Evolutionary conservation across 2,888 invertebrate genomes (phyloP).

Genomic region (Biston betularia): DNA sequence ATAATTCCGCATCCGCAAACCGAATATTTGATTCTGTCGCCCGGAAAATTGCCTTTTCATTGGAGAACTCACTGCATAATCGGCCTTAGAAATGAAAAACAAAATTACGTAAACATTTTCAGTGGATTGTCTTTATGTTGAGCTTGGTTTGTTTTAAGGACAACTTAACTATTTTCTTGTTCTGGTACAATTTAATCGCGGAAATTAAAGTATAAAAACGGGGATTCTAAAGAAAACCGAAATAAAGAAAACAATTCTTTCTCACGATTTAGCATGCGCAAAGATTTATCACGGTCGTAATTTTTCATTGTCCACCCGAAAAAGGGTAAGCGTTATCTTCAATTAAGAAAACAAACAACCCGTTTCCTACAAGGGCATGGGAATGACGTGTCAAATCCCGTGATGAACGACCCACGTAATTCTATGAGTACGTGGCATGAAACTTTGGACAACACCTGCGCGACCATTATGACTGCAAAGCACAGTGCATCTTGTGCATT

Average conservation of each 20-base stretch:
- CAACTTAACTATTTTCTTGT: conserved; percentile 4
- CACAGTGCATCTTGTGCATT: background rate
- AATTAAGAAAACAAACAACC: conserved; percentile 59
- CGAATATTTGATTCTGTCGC: conserved; percentile 42
- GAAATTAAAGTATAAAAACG: background rate
- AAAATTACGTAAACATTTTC: conserved; percentile 27
- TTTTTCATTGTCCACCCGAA: conserved; percentile 44
- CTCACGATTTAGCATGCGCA: conserved; percentile 23
- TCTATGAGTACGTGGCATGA: conserved; percentile 66
- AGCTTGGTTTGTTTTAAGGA: conserved; percentile 4
- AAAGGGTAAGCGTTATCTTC: conserved; percentile 47
- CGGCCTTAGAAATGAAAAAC: conserved; percentile 28
- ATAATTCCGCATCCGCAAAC: conserved; percentile 39
- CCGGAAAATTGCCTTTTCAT: conserved; percentile 42
- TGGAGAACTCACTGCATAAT: conserved; percentile 35
- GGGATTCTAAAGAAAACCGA: conserved; percentile 1
- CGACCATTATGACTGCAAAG: background rate
- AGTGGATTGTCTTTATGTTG: conserved; percentile 15
- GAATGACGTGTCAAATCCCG: conserved; percentile 56
- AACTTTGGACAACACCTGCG: conserved; percentile 48
- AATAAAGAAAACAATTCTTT: conserved; percentile 27
- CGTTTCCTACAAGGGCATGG: conserved; percentile 46
- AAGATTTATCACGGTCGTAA: conserved; percentile 42
- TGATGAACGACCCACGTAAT: conserved; percentile 66
- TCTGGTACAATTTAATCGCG: background rate